Conservation (phyloP, 2,113 vertebrate genomes). For the Kryptolebias marmoratus region DNA sequence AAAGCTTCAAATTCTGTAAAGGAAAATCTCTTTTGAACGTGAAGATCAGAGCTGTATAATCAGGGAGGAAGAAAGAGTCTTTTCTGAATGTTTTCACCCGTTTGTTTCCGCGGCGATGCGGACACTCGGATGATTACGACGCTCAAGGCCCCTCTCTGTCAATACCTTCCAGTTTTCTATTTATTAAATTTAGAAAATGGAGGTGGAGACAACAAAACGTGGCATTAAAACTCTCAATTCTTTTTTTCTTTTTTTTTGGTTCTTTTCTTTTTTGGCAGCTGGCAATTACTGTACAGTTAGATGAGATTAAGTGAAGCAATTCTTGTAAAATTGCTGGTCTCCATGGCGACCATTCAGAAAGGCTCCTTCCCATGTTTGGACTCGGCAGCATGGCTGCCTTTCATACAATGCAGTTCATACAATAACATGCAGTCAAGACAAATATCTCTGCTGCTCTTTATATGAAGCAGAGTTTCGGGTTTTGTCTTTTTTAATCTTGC, state of each 20-base stretch:
- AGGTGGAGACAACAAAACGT: background rate
- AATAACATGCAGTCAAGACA: constrained; percentile 3
- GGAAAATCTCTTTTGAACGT: background rate
- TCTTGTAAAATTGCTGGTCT: constrained; percentile 16
- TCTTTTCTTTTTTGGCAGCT: background rate
- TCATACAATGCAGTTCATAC: background rate
- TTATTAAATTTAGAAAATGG: background rate
- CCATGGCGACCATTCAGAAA: constrained; percentile 13
- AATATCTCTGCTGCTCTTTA: background rate
- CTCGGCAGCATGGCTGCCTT: background rate
- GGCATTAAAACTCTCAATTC: background rate
- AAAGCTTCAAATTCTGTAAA: background rate
- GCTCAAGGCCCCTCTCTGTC: constrained; percentile 21
- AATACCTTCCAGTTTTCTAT: background rate
- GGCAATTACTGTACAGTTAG: constrained; percentile 5
- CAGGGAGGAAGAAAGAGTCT: constrained; percentile 7
- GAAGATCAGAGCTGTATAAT: constrained; percentile 10
- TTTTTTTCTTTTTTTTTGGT: background rate
- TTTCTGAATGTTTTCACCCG: background rate
- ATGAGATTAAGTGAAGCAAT: constrained; percentile 16
- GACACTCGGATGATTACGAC: background rate
- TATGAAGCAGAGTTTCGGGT: background rate
- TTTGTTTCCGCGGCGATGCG: background rate
- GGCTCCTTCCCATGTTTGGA: constrained; percentile 2
- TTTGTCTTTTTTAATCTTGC: no score